Conservation (phyloP, 2,113 vertebrate species). For the Hepsetus odoe region DNA sequence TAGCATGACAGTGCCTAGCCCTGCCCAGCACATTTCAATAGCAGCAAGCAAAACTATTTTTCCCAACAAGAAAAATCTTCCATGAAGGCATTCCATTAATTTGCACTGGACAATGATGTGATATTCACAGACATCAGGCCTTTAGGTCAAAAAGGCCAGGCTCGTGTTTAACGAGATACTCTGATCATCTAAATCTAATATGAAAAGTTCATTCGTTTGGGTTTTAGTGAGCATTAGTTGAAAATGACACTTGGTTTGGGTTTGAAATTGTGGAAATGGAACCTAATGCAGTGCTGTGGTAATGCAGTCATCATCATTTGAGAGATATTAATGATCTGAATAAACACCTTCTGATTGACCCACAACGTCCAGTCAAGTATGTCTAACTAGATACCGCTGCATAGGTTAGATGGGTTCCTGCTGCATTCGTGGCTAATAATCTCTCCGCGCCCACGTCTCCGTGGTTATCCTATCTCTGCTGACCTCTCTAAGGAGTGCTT, state of each 20-base stretch:
- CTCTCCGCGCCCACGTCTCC: neutral
- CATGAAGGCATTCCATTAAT: neutral
- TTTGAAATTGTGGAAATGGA: too few relatives aligned
- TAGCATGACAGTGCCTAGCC: neutral
- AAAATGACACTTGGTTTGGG: neutral
- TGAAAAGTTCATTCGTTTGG: neutral
- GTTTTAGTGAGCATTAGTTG: neutral
- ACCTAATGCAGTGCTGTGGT: neutral
- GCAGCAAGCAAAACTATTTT: neutral
- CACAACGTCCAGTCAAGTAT: neutral
- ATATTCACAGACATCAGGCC: neutral
- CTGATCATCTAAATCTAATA: slow-evolving; percentile 16
- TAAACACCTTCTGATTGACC: neutral
- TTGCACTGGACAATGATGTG: neutral
- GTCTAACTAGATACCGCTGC: slow-evolving; percentile 3
- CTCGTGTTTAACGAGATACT: neutral
- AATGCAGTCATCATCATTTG: neutral
- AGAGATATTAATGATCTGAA: neutral
- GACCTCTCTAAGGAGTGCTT: slow-evolving; percentile 18
- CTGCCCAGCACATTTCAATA: slow-evolving; percentile 31
- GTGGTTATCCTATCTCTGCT: slow-evolving; percentile 11
- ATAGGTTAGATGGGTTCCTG: neutral
- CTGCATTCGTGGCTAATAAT: slow-evolving; percentile 17
- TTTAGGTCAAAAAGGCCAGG: slow-evolving; percentile 19
- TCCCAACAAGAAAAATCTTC: neutral